phyloP scores from a whole-genome alignment of 2,797 vertebrate species.

The Sardinella longiceps region DNA sequence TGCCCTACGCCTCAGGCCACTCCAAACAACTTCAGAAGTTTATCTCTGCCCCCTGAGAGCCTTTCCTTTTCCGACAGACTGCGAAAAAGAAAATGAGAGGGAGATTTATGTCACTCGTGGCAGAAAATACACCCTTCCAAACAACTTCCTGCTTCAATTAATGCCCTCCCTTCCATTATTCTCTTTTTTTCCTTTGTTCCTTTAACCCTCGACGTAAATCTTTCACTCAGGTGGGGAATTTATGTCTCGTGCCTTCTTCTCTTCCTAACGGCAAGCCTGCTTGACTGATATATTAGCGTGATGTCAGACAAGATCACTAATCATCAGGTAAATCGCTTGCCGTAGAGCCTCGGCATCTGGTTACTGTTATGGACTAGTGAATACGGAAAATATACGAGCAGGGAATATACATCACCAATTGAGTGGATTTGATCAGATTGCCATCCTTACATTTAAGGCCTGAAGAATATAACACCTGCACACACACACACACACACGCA shows the following conservation, averaged over 20 bases:
- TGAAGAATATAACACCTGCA: background rate
- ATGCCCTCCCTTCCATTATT: background rate
- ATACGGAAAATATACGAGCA: background rate
- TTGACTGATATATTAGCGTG: background rate
- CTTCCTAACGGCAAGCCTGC: background rate
- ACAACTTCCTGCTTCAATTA: conserved; percentile 6
- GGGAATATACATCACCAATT: background rate
- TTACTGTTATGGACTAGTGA: background rate
- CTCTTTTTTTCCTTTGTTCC: background rate
- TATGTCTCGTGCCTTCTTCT: background rate
- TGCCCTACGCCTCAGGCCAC: background rate
- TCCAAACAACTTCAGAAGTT: conserved; percentile 15
- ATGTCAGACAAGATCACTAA: background rate
- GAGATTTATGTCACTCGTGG: conserved; percentile 3
- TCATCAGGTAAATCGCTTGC: background rate
- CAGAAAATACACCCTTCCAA: background rate
- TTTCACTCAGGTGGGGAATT: background rate
- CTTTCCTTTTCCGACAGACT: background rate
- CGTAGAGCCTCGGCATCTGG: background rate
- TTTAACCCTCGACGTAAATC: background rate
- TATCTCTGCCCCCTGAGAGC: background rate
- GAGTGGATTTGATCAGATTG: background rate
- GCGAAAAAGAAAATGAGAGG: background rate
- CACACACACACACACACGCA: background rate
- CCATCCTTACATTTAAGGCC: background rate